phyloP scores from a whole-genome alignment of 2,888 invertebrate genomes.

The Dicroscelio sp. region DNA sequence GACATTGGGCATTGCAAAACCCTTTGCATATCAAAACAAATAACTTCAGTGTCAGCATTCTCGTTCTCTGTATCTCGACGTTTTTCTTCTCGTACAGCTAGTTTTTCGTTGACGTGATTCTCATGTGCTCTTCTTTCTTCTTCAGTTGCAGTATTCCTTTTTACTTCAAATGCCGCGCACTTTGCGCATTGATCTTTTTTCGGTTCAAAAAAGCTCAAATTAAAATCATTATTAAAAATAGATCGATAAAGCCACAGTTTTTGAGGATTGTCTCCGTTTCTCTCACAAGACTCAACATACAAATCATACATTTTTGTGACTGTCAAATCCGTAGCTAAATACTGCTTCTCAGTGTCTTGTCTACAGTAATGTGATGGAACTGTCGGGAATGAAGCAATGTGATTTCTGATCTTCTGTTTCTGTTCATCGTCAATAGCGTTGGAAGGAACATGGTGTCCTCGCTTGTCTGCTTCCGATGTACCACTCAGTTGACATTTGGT shows the following conservation, averaged over 20 bases:
- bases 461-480: background rate
- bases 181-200: slow-evolving; percentile 22
- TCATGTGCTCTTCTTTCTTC: background rate
- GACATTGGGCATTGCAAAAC: slow-evolving; percentile 19
- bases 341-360: background rate
- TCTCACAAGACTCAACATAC: background rate
- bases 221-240: slow-evolving; percentile 10
- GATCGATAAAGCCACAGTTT: slow-evolving; percentile 1
- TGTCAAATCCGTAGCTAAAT: slow-evolving; percentile 1
- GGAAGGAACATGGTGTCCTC: background rate
- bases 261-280: background rate
- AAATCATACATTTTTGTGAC: slow-evolving; percentile 4
- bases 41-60: background rate
- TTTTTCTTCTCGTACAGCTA: background rate
- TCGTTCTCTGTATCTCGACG: background rate
- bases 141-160: background rate
- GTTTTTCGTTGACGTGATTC: background rate
- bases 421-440: background rate
- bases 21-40: slow-evolving; percentile 13
- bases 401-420: background rate
- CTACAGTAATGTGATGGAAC: slow-evolving; percentile 23
- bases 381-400: slow-evolving; percentile 30
- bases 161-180: background rate
- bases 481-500: background rate
- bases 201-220: slow-evolving; percentile 13